Evolutionary conservation across 30 jellyfish, hydroid and myxozoan genomes (phyloP).

Genomic region (Morbakka virulenta): DNA sequence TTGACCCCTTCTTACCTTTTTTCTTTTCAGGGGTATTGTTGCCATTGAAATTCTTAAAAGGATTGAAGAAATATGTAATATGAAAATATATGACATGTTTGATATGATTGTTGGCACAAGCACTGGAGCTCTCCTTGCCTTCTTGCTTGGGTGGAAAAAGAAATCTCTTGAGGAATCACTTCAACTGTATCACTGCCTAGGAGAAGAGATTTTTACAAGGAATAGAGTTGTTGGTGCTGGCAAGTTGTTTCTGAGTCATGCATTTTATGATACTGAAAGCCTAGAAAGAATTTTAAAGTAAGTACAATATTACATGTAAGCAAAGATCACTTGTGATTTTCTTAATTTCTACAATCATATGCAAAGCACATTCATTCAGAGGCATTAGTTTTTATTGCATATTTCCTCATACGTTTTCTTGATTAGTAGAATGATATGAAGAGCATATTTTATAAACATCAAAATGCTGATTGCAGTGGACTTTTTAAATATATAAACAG

Average conservation of each 20-base stretch:
- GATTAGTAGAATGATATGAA: no score
- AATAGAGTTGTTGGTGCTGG: slow-evolving; percentile 68
- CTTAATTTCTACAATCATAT: no score
- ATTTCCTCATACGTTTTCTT: no score
- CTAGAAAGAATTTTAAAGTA: slow-evolving; percentile 55
- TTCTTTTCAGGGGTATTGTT: slow-evolving; percentile 79
- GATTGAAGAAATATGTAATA: slow-evolving; percentile 50
- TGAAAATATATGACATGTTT: slow-evolving; percentile 60
- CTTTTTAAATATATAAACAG: no score
- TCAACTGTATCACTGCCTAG: slow-evolving; percentile 43
- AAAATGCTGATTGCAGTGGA: no score
- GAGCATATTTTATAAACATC: no score
- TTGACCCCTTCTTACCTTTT: no score
- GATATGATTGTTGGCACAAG: slow-evolving; percentile 86
- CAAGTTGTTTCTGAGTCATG: slow-evolving; percentile 72
- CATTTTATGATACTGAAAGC: slow-evolving; percentile 66
- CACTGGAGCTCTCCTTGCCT: slow-evolving; percentile 86
- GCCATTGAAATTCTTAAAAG: slow-evolving; percentile 59
- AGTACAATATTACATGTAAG: no score
- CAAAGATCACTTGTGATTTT: no score
- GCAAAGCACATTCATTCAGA: no score
- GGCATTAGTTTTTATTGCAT: neutral
- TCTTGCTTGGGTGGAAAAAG: slow-evolving; percentile 50
- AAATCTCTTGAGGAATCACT: slow-evolving; percentile 38
- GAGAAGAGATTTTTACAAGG: slow-evolving; percentile 49